These are phyloP conservation scores for Leptinotarsa lineolata DNA, from an alignment of 1,140 invertebrate species.

Conservation along the genomic window DNA sequence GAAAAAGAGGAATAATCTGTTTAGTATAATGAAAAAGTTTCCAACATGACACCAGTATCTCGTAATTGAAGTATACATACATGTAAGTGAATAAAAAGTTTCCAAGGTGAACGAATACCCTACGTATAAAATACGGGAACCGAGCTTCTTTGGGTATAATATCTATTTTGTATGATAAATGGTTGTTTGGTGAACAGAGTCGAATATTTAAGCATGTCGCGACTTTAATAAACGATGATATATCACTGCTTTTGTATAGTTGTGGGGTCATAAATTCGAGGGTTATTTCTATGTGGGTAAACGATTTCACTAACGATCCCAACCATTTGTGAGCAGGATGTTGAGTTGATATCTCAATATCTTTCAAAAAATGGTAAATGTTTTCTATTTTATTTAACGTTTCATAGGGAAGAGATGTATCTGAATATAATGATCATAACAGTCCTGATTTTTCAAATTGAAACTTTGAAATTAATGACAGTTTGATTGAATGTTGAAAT, in stretches of 20 bases:
- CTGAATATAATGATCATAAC: too few species aligned
- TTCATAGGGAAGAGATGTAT: too few species aligned
- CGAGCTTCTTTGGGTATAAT: background rate
- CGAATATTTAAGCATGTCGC: slow-evolving; percentile 8
- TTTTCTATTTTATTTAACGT: background rate
- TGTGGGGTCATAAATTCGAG: background rate
- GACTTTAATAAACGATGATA: slow-evolving; percentile 6
- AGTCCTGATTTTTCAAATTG: too few species aligned
- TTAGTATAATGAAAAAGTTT: too few species aligned
- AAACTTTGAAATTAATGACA: too few species aligned
- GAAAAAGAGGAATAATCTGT: too few species aligned
- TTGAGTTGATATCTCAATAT: background rate
- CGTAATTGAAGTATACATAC: too few species aligned
- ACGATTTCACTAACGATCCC: background rate
- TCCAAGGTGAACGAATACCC: background rate
- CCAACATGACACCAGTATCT: too few species aligned
- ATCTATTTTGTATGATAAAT: slow-evolving; percentile 1
- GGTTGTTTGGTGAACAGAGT: slow-evolving; percentile 7
- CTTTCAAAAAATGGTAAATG: background rate
- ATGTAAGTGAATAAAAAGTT: background rate
- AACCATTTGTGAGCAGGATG: slow-evolving; percentile 5
- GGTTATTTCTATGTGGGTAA: background rate
- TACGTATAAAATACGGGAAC: background rate
- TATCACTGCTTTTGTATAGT: slow-evolving; percentile 3
- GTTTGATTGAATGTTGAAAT: too few species aligned